A percentile compares a stretch with the other conserved stretches of the same genome.
Evolutionary conservation across 2,888 invertebrate genomes (phyloP).

Genomic region (Sicus ferrugineus): DNA sequence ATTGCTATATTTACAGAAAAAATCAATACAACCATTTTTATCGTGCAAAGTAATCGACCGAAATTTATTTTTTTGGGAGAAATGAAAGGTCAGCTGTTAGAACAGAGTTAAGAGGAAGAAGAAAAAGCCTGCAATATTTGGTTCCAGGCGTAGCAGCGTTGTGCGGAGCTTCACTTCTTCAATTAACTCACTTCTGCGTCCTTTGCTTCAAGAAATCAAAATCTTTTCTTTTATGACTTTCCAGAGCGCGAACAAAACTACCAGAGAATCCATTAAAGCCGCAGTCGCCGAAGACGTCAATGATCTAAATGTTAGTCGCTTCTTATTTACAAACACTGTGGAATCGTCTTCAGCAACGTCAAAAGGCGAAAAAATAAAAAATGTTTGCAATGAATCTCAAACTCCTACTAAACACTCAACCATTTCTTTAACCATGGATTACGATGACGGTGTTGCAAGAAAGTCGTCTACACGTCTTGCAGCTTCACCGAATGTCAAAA

Average conservation of each 20-base stretch:
- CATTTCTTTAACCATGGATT: slow-evolving; percentile 23
- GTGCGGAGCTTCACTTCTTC: too few species aligned
- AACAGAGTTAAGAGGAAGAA: too few species aligned
- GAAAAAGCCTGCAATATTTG: too few species aligned
- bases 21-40: too few species aligned
- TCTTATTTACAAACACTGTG: slow-evolving; percentile 27
- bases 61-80: too few species aligned
- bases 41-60: too few species aligned
- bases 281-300: slow-evolving; percentile 37
- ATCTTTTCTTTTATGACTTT: not conserved
- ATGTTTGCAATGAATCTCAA: not conserved
- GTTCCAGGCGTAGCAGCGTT: too few species aligned
- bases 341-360: slow-evolving; percentile 11
- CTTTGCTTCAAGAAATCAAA: too few species aligned
- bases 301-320: slow-evolving; percentile 21
- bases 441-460: not conserved
- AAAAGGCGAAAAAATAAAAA: not conserved
- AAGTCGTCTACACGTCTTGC: not conserved
- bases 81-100: too few species aligned
- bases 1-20: too few species aligned
- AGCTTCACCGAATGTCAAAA: not conserved
- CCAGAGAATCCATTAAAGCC: slow-evolving; percentile 39
- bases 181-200: too few species aligned
- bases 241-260: slow-evolving; percentile 37
- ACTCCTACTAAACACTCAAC: not conserved